Conservation (phyloP, 2,888 invertebrate genomes). For the Branchellion lobata region DNA sequence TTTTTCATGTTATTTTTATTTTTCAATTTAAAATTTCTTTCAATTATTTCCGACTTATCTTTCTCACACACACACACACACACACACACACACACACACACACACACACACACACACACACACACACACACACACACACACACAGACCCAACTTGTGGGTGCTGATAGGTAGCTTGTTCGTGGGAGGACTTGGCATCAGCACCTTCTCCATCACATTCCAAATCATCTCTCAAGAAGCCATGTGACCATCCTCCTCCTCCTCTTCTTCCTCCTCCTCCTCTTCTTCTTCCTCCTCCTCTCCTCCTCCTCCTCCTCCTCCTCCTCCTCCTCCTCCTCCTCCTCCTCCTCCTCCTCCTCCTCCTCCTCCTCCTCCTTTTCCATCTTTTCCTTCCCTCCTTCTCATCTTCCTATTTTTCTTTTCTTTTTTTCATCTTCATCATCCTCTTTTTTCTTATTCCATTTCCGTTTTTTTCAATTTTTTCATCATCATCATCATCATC, state of each 20-base stretch:
- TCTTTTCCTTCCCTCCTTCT: too few relatives aligned
- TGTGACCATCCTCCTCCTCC: too few relatives aligned
- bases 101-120: too few relatives aligned
- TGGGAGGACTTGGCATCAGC: slow-evolving; percentile 35
- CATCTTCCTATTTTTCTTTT: too few relatives aligned
- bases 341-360: slow-evolving; percentile 34
- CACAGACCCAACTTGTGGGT: slow-evolving; percentile 6
- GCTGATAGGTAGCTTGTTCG: slow-evolving; percentile 1
- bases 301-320: neutral
- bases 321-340: slow-evolving; percentile 27
- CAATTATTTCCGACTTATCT: too few relatives aligned
- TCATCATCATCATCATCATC: slow-evolving; percentile 42
- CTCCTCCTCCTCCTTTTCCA: too few relatives aligned
- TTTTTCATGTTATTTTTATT: too few relatives aligned
- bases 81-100: too few relatives aligned
- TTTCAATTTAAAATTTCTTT: too few relatives aligned
- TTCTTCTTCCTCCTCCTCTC: neutral
- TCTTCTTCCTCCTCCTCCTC: neutral
- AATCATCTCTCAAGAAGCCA: slow-evolving; percentile 34
- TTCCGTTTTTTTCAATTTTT: neutral
- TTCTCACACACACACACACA: too few relatives aligned
- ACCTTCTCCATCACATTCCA: slow-evolving; percentile 40
- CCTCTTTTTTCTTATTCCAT: too few relatives aligned
- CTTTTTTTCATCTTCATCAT: too few relatives aligned
- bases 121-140: neutral